Percentiles rank a stretch among this genome's conserved stretches.
Evolutionary conservation across 1,140 invertebrate species (phyloP).

Genomic region (Gerris buenoi): DNA sequence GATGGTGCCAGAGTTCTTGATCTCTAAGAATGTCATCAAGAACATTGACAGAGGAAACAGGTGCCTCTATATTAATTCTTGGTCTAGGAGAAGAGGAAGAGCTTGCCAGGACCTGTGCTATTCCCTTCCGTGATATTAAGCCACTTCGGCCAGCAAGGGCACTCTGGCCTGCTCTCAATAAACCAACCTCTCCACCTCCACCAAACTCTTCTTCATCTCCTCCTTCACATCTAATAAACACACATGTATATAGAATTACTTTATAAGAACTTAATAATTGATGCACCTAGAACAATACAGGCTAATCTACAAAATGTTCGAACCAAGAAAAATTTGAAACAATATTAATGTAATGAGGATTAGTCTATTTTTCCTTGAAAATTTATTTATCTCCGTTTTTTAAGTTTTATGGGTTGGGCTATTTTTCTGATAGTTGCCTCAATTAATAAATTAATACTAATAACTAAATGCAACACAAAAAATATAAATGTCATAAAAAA

Average conservation of each 20-base stretch:
- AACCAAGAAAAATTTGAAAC: not conserved
- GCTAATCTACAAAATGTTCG: not conserved
- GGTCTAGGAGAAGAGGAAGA: not conserved
- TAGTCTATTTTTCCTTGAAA: no score
- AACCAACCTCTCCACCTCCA: not conserved
- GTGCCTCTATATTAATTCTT: not conserved
- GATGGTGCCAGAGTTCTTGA: constrained; percentile 22
- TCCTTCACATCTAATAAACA: constrained; percentile 12
- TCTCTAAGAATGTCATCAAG: constrained; percentile 21
- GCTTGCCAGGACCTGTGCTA: not conserved
- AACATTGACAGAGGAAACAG: constrained; percentile 7
- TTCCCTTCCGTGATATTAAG: not conserved
- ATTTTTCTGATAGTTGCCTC: no score
- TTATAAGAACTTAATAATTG: no score
- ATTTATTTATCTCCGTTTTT: no score
- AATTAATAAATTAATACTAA: no score
- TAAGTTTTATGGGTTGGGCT: no score
- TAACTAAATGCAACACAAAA: not conserved
- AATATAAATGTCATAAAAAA: not conserved
- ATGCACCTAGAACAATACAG: no score
- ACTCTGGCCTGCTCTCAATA: not conserved
- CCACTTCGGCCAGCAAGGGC: not conserved
- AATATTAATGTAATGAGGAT: not conserved
- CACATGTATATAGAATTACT: not conserved
- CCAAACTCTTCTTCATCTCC: constrained; percentile 12